Evolutionary conservation across 2,113 vertebrate species (phyloP).

Genomic region (Ciconia boyciana): DNA sequence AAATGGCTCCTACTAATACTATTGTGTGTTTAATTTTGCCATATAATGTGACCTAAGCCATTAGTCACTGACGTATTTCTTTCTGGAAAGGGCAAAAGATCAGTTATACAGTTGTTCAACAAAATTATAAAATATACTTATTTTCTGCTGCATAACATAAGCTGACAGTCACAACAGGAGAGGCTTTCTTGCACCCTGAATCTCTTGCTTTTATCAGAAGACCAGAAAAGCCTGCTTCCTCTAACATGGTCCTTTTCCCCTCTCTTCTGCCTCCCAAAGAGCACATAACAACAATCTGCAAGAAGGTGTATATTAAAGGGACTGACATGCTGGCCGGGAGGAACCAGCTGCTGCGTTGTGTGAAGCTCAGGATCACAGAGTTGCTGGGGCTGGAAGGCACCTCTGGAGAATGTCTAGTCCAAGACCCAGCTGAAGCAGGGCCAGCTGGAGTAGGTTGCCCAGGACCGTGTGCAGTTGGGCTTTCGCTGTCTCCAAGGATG

Average conservation of each 20-base stretch:
- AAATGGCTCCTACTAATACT: not conserved
- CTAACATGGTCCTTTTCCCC: not conserved
- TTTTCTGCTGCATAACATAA: not conserved
- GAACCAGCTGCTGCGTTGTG: not conserved
- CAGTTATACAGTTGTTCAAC: not conserved
- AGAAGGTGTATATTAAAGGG: not conserved
- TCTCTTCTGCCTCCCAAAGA: not conserved
- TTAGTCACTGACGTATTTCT: slow-evolving; percentile 41
- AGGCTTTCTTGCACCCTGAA: not conserved
- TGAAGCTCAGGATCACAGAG: not conserved
- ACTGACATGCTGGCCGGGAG: not conserved
- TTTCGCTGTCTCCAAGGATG: not conserved
- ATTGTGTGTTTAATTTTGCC: slow-evolving; percentile 27
- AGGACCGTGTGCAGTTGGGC: not conserved
- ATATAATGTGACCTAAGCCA: not conserved
- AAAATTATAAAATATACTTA: not conserved
- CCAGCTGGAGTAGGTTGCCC: not conserved
- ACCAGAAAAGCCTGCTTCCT: not conserved
- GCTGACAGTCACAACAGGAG: not conserved
- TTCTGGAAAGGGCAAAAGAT: slow-evolving; percentile 57
- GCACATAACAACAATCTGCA: not conserved
- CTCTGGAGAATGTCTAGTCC: not conserved
- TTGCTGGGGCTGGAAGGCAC: not conserved
- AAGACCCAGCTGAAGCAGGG: not conserved
- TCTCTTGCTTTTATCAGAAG: not conserved